These are phyloP conservation scores for Engraulis encrasicolus DNA, from an alignment of 2,113 vertebrate genomes.

Conservation along the genomic window DNA sequence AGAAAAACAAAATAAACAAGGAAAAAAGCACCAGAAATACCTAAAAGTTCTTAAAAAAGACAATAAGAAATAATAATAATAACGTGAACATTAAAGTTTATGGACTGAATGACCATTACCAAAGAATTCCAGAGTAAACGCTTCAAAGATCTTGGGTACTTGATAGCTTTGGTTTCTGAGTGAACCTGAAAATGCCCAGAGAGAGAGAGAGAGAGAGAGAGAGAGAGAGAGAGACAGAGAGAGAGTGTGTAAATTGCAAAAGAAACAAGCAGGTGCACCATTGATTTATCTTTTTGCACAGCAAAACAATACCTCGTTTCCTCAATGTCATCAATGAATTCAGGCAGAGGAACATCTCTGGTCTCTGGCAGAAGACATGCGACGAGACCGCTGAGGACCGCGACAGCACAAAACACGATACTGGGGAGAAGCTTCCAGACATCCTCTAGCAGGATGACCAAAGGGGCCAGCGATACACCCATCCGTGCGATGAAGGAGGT, in stretches of 20 bases:
- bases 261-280: no score
- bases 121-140: neutral
- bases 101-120: neutral
- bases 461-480: slow-evolving; percentile 76
- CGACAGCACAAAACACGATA: slow-evolving; percentile 66
- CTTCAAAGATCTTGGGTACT: neutral
- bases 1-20: neutral
- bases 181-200: neutral
- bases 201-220: no score
- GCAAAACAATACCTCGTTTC: slow-evolving; percentile 62
- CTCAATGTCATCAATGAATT: slow-evolving; percentile 81
- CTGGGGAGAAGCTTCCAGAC: slow-evolving; percentile 75
- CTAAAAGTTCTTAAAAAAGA: neutral
- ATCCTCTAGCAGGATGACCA: slow-evolving; percentile 76
- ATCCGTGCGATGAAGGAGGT: slow-evolving; percentile 71
- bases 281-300: no score
- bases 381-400: slow-evolving; percentile 65
- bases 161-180: neutral
- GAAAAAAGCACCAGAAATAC: neutral
- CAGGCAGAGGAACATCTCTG: slow-evolving; percentile 67
- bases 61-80: no score
- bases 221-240: no score
- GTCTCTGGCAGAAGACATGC: slow-evolving; percentile 77
- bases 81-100: neutral
- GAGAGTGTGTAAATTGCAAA: no score